Conservation (phyloP, 64 coral and sea anemone species). For the Actinia tenebrosa region DNA sequence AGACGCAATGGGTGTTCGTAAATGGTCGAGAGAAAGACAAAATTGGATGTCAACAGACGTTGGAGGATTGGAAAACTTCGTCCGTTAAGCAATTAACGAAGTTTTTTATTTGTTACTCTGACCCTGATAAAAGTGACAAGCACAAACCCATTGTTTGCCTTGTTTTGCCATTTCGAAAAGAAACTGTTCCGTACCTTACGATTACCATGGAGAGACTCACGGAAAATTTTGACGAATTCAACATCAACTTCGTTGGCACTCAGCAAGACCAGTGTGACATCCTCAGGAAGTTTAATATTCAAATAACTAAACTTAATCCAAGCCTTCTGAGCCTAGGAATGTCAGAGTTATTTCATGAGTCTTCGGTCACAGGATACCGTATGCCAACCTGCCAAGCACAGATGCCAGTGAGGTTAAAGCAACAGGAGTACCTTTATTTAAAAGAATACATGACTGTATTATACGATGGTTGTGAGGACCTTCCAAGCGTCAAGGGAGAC, state of each 20-base stretch:
- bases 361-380: slow-evolving; percentile 19
- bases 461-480: slow-evolving; percentile 57
- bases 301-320: slow-evolving; percentile 33
- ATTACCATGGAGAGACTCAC: slow-evolving; percentile 43
- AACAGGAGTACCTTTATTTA: slow-evolving; percentile 57
- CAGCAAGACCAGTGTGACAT: neutral
- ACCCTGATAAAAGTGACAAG: slow-evolving; percentile 77
- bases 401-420: neutral
- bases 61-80: slow-evolving; percentile 50
- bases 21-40: slow-evolving; percentile 65
- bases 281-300: neutral
- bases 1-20: slow-evolving; percentile 69
- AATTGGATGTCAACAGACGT: slow-evolving; percentile 10
- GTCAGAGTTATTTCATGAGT: slow-evolving; percentile 16
- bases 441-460: slow-evolving; percentile 67
- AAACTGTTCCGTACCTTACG: slow-evolving; percentile 26
- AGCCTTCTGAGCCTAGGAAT: slow-evolving; percentile 33
- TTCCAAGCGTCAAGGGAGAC: slow-evolving; percentile 26
- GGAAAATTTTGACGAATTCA: slow-evolving; percentile 67
- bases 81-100: slow-evolving; percentile 54
- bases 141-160: slow-evolving; percentile 59
- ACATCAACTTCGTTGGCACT: slow-evolving; percentile 24
- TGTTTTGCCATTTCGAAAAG: slow-evolving; percentile 43
- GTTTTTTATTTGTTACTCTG: slow-evolving; percentile 67
- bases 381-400: slow-evolving; percentile 71